Evolutionary conservation across 1,140 invertebrate species (phyloP), one percentile per base, ranked within the genome.

Genomic region (Trichoplusia ni): DNA sequence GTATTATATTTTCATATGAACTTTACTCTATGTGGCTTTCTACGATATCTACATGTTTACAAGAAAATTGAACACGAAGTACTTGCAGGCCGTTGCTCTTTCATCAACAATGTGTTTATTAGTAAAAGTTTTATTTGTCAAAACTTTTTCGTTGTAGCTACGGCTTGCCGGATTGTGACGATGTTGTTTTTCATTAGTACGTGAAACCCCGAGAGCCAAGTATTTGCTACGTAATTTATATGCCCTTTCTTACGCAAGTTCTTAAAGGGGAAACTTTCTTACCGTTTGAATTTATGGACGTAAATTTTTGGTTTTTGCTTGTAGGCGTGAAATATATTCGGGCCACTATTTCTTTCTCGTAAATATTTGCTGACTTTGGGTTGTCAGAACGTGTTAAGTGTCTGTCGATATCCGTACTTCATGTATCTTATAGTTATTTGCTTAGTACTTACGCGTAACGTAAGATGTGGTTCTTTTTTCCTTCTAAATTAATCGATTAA

Each of bases 151-250:
- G 44, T 54, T 71, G 44, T 33, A 54, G 49, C 44, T 31, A 27
- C 18, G 25, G 63, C 56, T 51, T 53, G 37, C 35, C 18, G 53
- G 67, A 64, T 53, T 35, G 51, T 71, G 64, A 71, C 42, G 59
- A 70, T 64, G 56, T 75, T 75, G 67, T 75, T 77, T 77, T 74
- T 77, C 75, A 72, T 72, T 73, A 66, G 42, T 46, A 59, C 16
- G 21, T 35, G 19, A 64, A 64, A 59, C 18, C 62, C 38, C 25
- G 38, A 31, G 40, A 53, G 54, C 29, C 4, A 46, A 44, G 58
- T 56, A 67, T 73, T 70, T 64, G 31, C 38, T 27, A 37, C 37
- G 60, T 77, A 70, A 72, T 70, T 77, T 74, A 77, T 68, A 70
- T 47, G 35, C 66, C 49, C 67, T 71, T 65, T 71, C 70, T 73